Conservation (phyloP, 37 sponge, comb jelly and placozoan genomes). For the Oscarella lobularis region DNA sequence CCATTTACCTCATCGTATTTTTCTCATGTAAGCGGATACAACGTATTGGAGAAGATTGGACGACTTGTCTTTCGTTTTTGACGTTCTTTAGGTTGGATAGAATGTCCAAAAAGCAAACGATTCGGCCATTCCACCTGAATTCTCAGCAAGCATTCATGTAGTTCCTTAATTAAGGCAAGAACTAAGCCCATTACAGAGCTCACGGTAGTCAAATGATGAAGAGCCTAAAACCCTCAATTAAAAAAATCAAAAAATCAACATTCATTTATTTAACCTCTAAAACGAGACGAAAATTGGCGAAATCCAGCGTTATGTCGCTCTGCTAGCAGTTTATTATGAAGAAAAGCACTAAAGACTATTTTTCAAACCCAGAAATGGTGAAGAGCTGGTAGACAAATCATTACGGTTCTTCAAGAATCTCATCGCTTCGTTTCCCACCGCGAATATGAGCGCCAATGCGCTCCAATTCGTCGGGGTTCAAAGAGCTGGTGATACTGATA, state of each 20-base stretch:
- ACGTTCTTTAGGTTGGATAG: constrained; percentile 22
- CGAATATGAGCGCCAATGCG: constrained; percentile 3
- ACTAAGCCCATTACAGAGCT: constrained; percentile 3
- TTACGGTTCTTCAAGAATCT: not conserved
- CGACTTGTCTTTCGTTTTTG: constrained; percentile 7
- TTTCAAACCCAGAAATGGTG: not conserved
- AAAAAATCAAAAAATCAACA: not conserved
- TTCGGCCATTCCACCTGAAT: constrained; percentile 16
- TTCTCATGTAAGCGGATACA: constrained; percentile 6
- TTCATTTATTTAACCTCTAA: not conserved
- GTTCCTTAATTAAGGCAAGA: constrained; percentile 21
- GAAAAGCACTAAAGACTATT: constrained; percentile 10
- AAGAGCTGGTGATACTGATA: not conserved
- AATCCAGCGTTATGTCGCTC: not conserved
- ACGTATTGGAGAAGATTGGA: constrained; percentile 19
- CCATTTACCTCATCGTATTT: constrained; percentile 2
- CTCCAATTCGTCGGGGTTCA: constrained; percentile 11
- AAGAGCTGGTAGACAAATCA: constrained; percentile 19
- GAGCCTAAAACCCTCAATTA: not conserved
- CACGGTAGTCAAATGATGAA: not conserved
- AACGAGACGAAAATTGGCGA: not conserved
- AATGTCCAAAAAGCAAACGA: constrained; percentile 22
- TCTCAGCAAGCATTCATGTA: constrained; percentile 25
- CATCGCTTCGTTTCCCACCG: too few species aligned
- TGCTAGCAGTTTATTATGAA: not conserved